Conservation (phyloP, 1,140 invertebrate species). For the Meloidogyne floridensis region DNA sequence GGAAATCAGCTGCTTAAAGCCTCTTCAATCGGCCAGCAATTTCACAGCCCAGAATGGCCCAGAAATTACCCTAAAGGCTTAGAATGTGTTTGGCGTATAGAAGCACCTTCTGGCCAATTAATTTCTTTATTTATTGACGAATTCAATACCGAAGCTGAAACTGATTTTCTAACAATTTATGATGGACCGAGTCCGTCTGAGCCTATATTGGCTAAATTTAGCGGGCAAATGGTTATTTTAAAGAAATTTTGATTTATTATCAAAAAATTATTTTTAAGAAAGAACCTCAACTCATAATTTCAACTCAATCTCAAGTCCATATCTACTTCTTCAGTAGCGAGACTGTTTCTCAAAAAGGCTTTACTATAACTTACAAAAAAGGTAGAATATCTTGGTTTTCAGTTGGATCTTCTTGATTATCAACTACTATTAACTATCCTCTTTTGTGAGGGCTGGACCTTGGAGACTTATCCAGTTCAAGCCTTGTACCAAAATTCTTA, state of each 20-base stretch:
- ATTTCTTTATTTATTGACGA: constrained; percentile 74
- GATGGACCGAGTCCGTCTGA: constrained; percentile 85
- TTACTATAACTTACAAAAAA: constrained; percentile 84
- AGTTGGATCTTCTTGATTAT: not conserved
- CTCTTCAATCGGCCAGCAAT: constrained; percentile 41
- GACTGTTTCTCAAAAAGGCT: constrained; percentile 84
- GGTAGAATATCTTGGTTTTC: constrained; percentile 65
- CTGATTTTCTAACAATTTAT: constrained; percentile 84
- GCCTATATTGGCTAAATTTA: constrained; percentile 78
- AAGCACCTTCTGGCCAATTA: constrained; percentile 73
- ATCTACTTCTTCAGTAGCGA: constrained; percentile 69
- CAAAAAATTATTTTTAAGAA: constrained; percentile 70
- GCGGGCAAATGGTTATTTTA: constrained; percentile 70
- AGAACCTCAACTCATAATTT: constrained; percentile 79
- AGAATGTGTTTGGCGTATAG: constrained; percentile 88
- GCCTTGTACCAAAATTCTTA: no score
- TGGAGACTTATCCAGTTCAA: no score
- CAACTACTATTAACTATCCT: not conserved
- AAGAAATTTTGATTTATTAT: no score
- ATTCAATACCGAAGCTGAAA: constrained; percentile 80
- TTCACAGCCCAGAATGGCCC: constrained; percentile 80
- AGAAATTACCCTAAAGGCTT: constrained; percentile 87
- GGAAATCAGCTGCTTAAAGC: constrained; percentile 50
- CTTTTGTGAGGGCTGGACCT: no score
- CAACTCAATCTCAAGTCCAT: constrained; percentile 84